Evolutionary conservation across 2,888 invertebrate species (phyloP).

Genomic region (Rotaria macrura): DNA sequence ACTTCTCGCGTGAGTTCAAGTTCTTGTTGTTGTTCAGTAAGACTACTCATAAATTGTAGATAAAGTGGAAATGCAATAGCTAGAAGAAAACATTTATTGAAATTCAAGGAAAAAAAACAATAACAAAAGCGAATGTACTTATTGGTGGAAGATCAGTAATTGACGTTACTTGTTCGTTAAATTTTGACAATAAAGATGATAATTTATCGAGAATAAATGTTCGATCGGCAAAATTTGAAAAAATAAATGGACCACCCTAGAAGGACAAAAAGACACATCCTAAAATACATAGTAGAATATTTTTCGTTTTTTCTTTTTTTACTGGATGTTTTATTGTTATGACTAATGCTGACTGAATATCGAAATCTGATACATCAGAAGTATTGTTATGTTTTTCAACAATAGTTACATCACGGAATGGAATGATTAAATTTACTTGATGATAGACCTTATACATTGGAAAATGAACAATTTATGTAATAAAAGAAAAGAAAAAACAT

Average conservation of each 20-base stretch:
- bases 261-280: slow-evolving; percentile 34
- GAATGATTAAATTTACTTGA: slow-evolving; percentile 75
- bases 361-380: slow-evolving; percentile 46
- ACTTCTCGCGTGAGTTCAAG: slow-evolving; percentile 58
- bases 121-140: background rate
- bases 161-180: slow-evolving; percentile 36
- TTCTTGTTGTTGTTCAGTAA: slow-evolving; percentile 42
- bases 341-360: slow-evolving; percentile 63
- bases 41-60: slow-evolving; percentile 35
- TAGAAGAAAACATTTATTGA: slow-evolving; percentile 40
- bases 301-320: background rate
- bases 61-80: slow-evolving; percentile 44
- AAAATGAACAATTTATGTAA: slow-evolving; percentile 44
- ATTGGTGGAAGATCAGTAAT: slow-evolving; percentile 31
- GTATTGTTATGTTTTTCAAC: slow-evolving; percentile 58
- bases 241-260: slow-evolving; percentile 62
- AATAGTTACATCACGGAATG: slow-evolving; percentile 67
- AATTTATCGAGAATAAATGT: slow-evolving; percentile 79
- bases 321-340: slow-evolving; percentile 70
- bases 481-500: background rate
- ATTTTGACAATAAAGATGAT: slow-evolving; percentile 70
- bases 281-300: background rate
- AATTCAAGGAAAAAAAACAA: background rate
- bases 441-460: slow-evolving; percentile 58
- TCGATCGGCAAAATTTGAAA: slow-evolving; percentile 75